Conservation (phyloP, 2,797 vertebrate species). For the Eupleurogrammus muticus region DNA sequence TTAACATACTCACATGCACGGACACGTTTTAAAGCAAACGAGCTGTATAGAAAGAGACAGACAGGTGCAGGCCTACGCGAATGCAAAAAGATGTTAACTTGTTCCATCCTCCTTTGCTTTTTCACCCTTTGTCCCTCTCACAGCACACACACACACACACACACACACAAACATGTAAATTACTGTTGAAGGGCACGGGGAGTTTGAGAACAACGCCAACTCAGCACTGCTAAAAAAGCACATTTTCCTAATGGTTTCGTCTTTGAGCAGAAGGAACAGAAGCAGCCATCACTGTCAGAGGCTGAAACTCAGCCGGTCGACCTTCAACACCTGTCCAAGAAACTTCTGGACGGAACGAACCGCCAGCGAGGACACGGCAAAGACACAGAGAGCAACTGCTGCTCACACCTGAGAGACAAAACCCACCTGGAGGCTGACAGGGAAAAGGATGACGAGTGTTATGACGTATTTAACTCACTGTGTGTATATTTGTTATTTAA, state of each 20-base stretch:
- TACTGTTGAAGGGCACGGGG: constrained; percentile 56
- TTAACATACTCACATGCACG: neutral
- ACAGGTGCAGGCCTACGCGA: constrained; percentile 11
- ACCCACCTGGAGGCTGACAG: constrained; percentile 36
- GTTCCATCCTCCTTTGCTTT: constrained; percentile 8
- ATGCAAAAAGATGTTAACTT: neutral
- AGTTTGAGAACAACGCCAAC: constrained; percentile 57
- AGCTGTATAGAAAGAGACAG: neutral
- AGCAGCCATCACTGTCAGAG: constrained; percentile 9
- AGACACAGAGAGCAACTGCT: neutral
- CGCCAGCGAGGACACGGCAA: neutral
- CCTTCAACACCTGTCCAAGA: constrained; percentile 26
- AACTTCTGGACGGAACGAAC: neutral
- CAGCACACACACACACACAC: constrained; percentile 13
- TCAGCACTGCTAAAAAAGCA: constrained; percentile 47
- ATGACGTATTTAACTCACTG: neutral
- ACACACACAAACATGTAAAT: constrained; percentile 54
- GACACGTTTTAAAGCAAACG: constrained; percentile 2
- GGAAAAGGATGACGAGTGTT: neutral
- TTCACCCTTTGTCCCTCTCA: neutral
- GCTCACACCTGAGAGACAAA: constrained; percentile 38
- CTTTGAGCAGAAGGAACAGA: constrained; percentile 36
- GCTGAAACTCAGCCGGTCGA: constrained; percentile 34
- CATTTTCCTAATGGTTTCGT: constrained; percentile 27
- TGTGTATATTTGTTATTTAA: neutral